Evolutionary conservation across 1,140 invertebrate species (phyloP).

Genomic region (Plodia interpunctella): DNA sequence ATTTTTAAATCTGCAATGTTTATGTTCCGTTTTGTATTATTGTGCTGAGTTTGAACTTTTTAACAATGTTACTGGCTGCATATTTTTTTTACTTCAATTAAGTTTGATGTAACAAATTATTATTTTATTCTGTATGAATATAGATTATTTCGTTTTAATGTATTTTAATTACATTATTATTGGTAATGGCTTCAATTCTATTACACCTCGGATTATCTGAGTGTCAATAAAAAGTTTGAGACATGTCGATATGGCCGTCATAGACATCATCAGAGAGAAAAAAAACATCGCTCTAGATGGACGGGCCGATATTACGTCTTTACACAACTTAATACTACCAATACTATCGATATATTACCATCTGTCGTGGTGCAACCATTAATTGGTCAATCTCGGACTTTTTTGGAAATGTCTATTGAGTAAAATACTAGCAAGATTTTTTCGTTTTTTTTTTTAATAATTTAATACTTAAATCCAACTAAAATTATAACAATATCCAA

Average conservation of each 20-base stretch:
- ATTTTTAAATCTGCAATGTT: slow-evolving; percentile 19
- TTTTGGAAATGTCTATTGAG: slow-evolving; percentile 14
- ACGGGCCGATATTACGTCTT: slow-evolving; percentile 44
- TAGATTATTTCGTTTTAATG: no score
- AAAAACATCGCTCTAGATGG: slow-evolving; percentile 24
- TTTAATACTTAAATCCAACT: no score
- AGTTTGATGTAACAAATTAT: background rate
- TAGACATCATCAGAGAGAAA: slow-evolving; percentile 7
- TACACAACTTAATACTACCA: slow-evolving; percentile 60
- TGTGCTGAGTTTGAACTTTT: background rate
- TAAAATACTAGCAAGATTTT: background rate
- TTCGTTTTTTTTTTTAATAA: background rate
- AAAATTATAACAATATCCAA: no score
- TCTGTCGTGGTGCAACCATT: slow-evolving; percentile 27
- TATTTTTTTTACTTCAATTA: background rate
- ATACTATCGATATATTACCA: slow-evolving; percentile 46
- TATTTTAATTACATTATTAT: background rate
- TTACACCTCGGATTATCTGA: background rate
- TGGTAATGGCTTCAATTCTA: background rate
- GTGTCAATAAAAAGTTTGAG: slow-evolving; percentile 8
- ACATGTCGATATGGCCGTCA: slow-evolving; percentile 11
- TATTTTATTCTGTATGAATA: background rate
- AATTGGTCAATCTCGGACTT: background rate
- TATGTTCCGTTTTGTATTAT: slow-evolving; percentile 13
- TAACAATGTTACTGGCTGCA: background rate